Evolutionary conservation across 2,113 vertebrate species (phyloP).

Genomic region (Silurus meridionalis): DNA sequence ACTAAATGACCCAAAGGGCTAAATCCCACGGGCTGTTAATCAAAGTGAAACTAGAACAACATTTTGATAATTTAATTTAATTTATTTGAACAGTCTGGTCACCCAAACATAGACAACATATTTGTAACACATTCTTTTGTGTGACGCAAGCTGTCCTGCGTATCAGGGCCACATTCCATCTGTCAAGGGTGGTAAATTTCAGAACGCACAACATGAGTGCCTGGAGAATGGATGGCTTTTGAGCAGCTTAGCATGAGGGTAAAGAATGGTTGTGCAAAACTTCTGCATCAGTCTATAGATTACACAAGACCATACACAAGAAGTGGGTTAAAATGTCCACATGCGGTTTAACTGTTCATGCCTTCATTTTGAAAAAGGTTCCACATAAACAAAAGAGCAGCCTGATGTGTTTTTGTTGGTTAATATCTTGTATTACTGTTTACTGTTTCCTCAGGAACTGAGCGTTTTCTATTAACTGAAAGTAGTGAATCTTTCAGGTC

Average conservation of each 20-base stretch:
- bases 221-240: neutral
- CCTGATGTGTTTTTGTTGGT: neutral
- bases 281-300: neutral
- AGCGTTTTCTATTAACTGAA: neutral
- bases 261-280: neutral
- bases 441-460: neutral
- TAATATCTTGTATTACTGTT: neutral
- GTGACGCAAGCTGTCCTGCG: neutral
- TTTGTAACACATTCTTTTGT: neutral
- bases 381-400: neutral
- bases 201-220: neutral
- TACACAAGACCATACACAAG: neutral
- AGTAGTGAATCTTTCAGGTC: neutral
- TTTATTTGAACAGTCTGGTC: neutral
- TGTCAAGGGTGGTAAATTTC: constrained; percentile 12
- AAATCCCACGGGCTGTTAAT: neutral
- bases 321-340: neutral
- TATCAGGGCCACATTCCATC: constrained; percentile 15
- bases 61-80: neutral
- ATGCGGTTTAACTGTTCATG: neutral
- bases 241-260: neutral
- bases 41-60: neutral
- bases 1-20: neutral
- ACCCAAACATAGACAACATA: neutral
- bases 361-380: neutral